phyloP scores from a whole-genome alignment of 2,113 vertebrate species.

The Jaculus jaculus region DNA sequence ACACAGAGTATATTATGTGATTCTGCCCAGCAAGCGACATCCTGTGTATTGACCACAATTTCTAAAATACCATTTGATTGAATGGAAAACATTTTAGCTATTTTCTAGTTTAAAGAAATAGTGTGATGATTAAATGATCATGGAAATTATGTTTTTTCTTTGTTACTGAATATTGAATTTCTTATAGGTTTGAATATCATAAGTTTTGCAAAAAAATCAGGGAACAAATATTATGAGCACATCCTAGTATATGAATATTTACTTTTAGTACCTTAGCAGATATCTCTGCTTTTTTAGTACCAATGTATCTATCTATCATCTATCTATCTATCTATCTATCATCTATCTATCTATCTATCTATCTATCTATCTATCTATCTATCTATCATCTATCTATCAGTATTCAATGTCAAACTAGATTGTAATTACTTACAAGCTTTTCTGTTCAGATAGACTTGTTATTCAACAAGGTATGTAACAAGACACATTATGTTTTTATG shows the following conservation, averaged over 20 bases:
- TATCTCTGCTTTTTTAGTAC: background rate
- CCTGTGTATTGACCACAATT: conserved; percentile 85
- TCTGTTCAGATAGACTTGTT: conserved; percentile 7
- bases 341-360: too few species aligned
- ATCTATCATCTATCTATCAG: too few species aligned
- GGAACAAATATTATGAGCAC: background rate
- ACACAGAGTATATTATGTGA: conserved; percentile 84
- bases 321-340: too few species aligned
- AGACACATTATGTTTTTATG: background rate
- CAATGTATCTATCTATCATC: too few species aligned
- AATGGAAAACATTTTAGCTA: conserved; percentile 86
- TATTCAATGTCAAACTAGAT: conserved; percentile 14
- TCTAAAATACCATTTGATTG: conserved; percentile 86
- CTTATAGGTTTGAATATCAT: conserved; percentile 49
- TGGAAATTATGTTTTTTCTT: conserved; percentile 81
- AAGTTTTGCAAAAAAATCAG: conserved; percentile 43
- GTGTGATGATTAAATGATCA: conserved; percentile 82
- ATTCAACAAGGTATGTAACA: background rate
- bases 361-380: too few species aligned
- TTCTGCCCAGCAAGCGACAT: conserved; percentile 87
- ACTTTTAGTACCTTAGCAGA: conserved; percentile 35
- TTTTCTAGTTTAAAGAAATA: conserved; percentile 81
- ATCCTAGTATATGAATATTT: background rate
- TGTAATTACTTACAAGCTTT: conserved; percentile 16
- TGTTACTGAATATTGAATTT: conserved; percentile 69